Evolutionary conservation across 2,797 vertebrate species (phyloP).

Genomic region (Gadopsis marmoratus): DNA sequence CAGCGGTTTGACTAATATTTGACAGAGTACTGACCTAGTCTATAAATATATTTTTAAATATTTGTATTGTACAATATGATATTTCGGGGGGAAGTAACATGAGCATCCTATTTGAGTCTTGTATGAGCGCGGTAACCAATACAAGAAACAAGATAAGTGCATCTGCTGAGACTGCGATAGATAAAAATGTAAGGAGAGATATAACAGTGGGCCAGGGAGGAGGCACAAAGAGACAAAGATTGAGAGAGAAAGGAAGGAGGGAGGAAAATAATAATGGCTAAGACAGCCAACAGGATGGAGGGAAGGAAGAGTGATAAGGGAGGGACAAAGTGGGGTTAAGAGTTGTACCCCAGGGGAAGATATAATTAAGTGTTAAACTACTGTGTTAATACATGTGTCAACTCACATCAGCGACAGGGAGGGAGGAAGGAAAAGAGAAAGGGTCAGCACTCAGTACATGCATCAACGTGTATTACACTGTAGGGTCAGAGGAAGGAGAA

Average conservation of each 20-base stretch:
- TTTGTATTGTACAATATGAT: conserved; percentile 5
- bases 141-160: conserved; percentile 54
- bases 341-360: conserved; percentile 51
- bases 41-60: conserved; percentile 11
- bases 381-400: conserved; percentile 70
- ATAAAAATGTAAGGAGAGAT: conserved; percentile 42
- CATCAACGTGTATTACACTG: conserved; percentile 54
- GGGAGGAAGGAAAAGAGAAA: conserved; percentile 20
- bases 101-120: conserved; percentile 31
- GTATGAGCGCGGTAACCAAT: conserved; percentile 24
- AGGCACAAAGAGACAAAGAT: conserved; percentile 21
- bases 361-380: conserved; percentile 76
- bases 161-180: conserved; percentile 51
- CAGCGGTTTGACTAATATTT: conserved; percentile 25
- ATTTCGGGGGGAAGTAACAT: conserved; percentile 21
- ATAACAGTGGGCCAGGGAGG: background rate
- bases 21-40: conserved; percentile 6
- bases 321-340: conserved; percentile 19
- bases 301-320: background rate
- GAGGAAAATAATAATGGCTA: background rate
- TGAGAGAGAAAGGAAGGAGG: background rate
- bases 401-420: conserved; percentile 52
- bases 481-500: conserved; percentile 19
- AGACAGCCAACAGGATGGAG: background rate
- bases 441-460: conserved; percentile 51